Conservation (phyloP, 2,797 vertebrate genomes). For the Pyrocephalus nanus region DNA sequence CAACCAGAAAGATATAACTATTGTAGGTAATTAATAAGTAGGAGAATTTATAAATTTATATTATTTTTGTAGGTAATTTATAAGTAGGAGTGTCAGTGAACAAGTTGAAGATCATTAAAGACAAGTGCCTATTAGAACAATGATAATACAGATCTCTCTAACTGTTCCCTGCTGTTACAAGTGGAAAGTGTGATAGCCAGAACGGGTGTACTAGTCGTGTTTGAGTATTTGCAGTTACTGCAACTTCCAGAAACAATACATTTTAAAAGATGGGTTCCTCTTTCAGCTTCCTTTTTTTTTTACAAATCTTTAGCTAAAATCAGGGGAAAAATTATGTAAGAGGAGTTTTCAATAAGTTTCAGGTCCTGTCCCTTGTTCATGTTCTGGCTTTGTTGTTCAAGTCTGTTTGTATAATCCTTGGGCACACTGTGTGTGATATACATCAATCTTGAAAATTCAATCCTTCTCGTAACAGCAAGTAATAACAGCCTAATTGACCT, state of each 20-base stretch:
- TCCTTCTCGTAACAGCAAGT: not conserved
- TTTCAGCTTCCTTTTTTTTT: not conserved
- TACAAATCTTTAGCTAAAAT: not conserved
- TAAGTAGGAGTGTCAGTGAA: not conserved
- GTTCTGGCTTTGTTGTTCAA: not conserved
- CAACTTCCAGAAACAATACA: not conserved
- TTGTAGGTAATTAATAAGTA: not conserved
- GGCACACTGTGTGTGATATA: not conserved
- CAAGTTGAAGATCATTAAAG: not conserved
- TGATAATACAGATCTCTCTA: not conserved
- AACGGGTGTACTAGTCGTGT: not conserved
- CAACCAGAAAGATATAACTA: not conserved
- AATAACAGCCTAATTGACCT: not conserved
- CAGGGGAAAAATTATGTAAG: not conserved
- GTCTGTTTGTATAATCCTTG: not conserved
- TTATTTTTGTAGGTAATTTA: not conserved
- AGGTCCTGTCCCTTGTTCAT: not conserved
- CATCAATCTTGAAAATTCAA: not conserved
- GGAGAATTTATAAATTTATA: not conserved
- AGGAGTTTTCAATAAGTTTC: not conserved
- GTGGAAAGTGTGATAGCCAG: not conserved
- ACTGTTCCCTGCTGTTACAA: not conserved
- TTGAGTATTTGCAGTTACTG: not conserved
- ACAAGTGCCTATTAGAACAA: not conserved
- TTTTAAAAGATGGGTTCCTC: not conserved